Base-by-base conservation (phyloP, 2,888 invertebrate genomes). In the Xanthorhoe spadicearia region DNA sequence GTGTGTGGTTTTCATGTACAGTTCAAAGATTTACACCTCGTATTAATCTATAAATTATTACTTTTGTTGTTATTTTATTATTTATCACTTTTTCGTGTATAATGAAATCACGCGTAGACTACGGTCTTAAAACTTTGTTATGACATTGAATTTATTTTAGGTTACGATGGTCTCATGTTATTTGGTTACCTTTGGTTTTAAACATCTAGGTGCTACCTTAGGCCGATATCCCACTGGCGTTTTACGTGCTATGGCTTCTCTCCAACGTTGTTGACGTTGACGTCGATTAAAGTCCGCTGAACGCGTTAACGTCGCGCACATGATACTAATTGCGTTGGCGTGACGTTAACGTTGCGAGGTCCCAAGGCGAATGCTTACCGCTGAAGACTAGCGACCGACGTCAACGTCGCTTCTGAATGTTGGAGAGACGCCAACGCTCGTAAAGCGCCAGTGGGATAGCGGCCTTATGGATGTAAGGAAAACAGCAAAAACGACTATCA, bases 1-100 rank as follows among this genome's bases (percentile, higher is more conserved):
- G 35, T 49, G 59, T 38, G 61, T 54, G 46, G 58, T 55, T 51
- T 50, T 55, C 13, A 55, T 81, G 81, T 82, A 81, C 75, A 83
- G 79, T 77, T 74, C 61, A 77, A 76, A 75, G 74, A 78, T 64
- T 50, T 80, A 80, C 79, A 78, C 79, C 75, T 77, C 74, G 15
- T 71, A 68, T 58, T 70, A 53, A 68, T 68, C 78, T 84, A 81
- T 87, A 84, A 80, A 84, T 82, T 84, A 84, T 80, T 83, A 80
- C 70, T 76, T 74, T 74, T 77, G 83, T 74, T 76, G 72, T 76
- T 86, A 81, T 87, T 78, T 86, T 86, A 83, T 83, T 84, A 83
- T 86, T 71, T 74, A 74, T 74, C 72, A 60, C 72, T 69, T 72
- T 70, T 71, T 71, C 70, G 66, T 75, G 68, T 76, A 64, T 54